A percentile compares a stretch with the other conserved stretches of the same genome.
Conservation (phyloP, 2,113 vertebrate species). For the Corythornis madagascariensis region DNA sequence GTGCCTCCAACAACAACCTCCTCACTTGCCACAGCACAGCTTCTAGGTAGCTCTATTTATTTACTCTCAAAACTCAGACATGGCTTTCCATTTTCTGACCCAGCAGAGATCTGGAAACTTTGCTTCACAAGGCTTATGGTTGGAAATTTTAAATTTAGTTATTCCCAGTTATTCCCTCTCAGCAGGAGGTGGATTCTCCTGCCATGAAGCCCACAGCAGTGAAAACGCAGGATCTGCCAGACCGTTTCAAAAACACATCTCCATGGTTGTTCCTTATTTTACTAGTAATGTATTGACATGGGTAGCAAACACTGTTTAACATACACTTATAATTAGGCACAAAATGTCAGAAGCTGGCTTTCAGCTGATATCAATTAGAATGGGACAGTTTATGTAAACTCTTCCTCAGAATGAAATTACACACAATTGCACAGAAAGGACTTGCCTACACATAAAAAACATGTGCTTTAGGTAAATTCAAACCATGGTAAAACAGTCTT, state of each 20-base stretch:
- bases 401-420: slow-evolving; percentile 43
- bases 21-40: not conserved
- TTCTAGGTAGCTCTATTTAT: slow-evolving; percentile 45
- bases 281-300: not conserved
- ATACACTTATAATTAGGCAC: slow-evolving; percentile 46
- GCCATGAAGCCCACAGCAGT: not conserved
- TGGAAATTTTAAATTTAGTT: slow-evolving; percentile 72
- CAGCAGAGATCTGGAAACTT: slow-evolving; percentile 52
- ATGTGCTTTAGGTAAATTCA: not conserved
- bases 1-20: not conserved
- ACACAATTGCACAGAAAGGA: not conserved
- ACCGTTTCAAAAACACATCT: slow-evolving; percentile 32
- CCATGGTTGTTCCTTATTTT: slow-evolving; percentile 19
- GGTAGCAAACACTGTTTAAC: slow-evolving; percentile 18
- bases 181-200: slow-evolving; percentile 62
- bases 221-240: not conserved
- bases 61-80: slow-evolving; percentile 42
- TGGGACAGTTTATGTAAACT: slow-evolving; percentile 45
- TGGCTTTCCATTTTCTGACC: slow-evolving; percentile 45
- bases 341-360: slow-evolving; percentile 51
- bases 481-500: not conserved
- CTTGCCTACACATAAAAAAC: slow-evolving; percentile 7
- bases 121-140: slow-evolving; percentile 43
- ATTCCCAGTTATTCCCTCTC: slow-evolving; percentile 55
- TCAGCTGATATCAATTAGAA: slow-evolving; percentile 63